Evolutionary conservation across 2,888 invertebrate species (phyloP).

Genomic region (Protonemura montana): DNA sequence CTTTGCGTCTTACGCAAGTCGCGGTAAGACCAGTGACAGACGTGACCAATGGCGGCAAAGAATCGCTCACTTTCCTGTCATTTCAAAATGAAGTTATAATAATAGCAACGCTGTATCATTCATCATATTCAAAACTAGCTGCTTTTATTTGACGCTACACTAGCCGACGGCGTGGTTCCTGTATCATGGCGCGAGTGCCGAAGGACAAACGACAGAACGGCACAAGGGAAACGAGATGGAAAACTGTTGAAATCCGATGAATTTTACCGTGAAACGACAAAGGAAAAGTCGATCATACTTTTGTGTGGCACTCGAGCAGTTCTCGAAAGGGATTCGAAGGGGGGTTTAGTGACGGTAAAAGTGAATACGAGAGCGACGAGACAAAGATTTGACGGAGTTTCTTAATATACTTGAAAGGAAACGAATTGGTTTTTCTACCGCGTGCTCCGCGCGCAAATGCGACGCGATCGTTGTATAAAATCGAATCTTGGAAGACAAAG

Average conservation of each 20-base stretch:
- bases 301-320: not conserved
- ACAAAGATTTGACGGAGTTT: not conserved
- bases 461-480: not conserved
- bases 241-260: not conserved
- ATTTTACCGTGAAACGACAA: not conserved
- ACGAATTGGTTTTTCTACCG: too few relatives aligned
- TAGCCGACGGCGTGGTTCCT: not conserved
- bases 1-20: too few relatives aligned
- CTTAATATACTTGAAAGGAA: not conserved
- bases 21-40: not conserved
- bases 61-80: slow-evolving; percentile 9
- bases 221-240: not conserved
- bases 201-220: not conserved
- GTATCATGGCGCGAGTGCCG: not conserved
- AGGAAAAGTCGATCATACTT: not conserved
- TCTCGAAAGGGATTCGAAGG: not conserved
- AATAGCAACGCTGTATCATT: not conserved
- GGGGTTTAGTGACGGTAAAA: not conserved
- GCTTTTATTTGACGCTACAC: not conserved
- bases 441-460: not conserved
- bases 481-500: not conserved
- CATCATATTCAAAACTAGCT: slow-evolving; percentile 20
- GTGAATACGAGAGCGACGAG: not conserved
- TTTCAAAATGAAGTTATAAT: not conserved
- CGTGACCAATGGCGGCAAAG: slow-evolving; percentile 1